A percentile compares a stretch with the other conserved stretches of the same genome.
Conservation (phyloP, 2,888 invertebrate genomes). For the Fissipunctia ypsillon region DNA sequence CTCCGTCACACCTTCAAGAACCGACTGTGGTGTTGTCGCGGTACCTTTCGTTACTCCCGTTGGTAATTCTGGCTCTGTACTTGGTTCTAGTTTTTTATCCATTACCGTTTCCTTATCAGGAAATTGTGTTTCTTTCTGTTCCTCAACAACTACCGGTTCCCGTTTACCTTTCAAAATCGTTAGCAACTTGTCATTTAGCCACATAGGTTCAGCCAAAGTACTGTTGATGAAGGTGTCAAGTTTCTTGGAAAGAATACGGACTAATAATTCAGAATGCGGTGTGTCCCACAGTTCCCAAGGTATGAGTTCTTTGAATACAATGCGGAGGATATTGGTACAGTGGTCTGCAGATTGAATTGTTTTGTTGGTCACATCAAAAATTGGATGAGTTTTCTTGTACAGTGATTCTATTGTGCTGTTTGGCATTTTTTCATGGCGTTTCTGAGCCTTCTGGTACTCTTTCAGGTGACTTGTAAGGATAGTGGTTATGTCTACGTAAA, state of each 20-base stretch:
- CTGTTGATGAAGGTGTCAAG: constrained; percentile 87
- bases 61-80: constrained; percentile 72
- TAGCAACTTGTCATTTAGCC: constrained; percentile 86
- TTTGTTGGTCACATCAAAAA: constrained; percentile 75
- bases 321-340: constrained; percentile 90
- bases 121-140: constrained; percentile 21
- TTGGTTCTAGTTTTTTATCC: constrained; percentile 48
- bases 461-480: constrained; percentile 91
- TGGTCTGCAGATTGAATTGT: constrained; percentile 88
- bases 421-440: constrained; percentile 88
- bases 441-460: constrained; percentile 91
- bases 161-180: constrained; percentile 75
- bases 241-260: constrained; percentile 91
- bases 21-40: constrained; percentile 68
- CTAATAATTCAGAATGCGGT: constrained; percentile 91
- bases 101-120: constrained; percentile 19
- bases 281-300: constrained; percentile 93
- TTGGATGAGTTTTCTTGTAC: constrained; percentile 86
- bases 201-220: constrained; percentile 87
- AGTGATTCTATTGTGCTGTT: constrained; percentile 84
- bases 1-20: constrained; percentile 64
- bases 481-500: constrained; percentile 86
- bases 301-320: constrained; percentile 91
- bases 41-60: constrained; percentile 68
- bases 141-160: constrained; percentile 29